A percentile compares a stretch with the other conserved stretches of the same genome.
These are phyloP conservation scores for Garra rufa DNA, from an alignment of 2,113 vertebrate genomes.

Conservation along the genomic window DNA sequence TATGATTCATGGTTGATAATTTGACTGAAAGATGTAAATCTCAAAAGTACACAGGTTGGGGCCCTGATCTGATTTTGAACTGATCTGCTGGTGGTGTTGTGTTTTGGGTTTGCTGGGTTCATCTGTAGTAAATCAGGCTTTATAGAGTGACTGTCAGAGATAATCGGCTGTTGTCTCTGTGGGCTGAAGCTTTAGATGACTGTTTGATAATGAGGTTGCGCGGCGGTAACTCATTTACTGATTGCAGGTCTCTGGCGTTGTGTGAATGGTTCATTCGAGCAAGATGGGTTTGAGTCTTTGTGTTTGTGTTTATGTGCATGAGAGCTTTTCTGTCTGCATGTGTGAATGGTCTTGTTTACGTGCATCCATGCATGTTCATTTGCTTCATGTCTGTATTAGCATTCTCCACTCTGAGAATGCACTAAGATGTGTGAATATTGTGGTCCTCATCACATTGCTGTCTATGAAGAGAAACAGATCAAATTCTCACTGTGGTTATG, in stretches of 20 bases:
- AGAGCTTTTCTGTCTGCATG: background rate
- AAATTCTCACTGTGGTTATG: background rate
- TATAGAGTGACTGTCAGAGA: conserved; percentile 9
- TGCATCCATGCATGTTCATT: background rate
- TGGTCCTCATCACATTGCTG: background rate
- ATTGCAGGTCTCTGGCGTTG: conserved; percentile 33
- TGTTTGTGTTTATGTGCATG: conserved; percentile 7
- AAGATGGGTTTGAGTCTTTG: background rate
- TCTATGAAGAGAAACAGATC: background rate
- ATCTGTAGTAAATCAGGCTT: conserved; percentile 40
- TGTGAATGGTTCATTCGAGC: background rate
- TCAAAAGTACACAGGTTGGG: background rate
- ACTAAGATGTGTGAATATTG: background rate
- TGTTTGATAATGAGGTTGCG: conserved; percentile 41
- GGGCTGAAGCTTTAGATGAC: conserved; percentile 41
- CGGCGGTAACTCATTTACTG: conserved; percentile 50
- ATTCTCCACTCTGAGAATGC: background rate
- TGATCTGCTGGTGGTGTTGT: conserved; percentile 18
- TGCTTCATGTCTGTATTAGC: background rate
- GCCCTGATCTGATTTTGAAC: conserved; percentile 9
- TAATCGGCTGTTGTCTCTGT: conserved; percentile 40
- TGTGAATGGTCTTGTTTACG: background rate
- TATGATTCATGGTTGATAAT: background rate
- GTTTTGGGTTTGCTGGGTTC: conserved; percentile 18
- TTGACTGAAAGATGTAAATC: conserved; percentile 11